These are phyloP conservation scores for Alligator sinensis DNA, from an alignment of 2,113 vertebrate species.

Conservation along the genomic window DNA sequence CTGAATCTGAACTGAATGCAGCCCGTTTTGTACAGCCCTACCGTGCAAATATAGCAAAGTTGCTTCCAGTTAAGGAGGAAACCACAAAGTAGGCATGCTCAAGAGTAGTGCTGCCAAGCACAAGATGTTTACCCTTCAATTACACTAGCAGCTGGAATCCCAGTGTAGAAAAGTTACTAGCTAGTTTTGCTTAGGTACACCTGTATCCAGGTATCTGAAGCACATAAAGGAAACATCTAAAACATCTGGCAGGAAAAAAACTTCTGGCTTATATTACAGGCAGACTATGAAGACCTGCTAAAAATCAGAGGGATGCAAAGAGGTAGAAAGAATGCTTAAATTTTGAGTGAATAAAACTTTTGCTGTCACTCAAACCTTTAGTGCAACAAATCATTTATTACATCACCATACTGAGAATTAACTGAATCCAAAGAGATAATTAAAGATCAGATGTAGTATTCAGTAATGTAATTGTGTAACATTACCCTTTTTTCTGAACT, in stretches of 20 bases:
- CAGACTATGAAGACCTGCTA: background rate
- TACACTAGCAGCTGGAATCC: background rate
- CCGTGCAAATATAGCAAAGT: too few species aligned
- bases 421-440: background rate
- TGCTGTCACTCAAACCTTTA: background rate
- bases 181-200: too few species aligned
- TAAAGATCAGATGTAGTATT: constrained; percentile 17
- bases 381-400: background rate
- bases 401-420: background rate
- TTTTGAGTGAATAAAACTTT: background rate
- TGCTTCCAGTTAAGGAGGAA: too few species aligned
- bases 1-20: too few species aligned
- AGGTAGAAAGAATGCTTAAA: background rate
- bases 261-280: background rate
- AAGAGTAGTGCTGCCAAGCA: too few species aligned
- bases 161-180: background rate
- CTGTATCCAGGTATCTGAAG: background rate
- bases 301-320: background rate
- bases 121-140: background rate
- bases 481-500: background rate
- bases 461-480: background rate
- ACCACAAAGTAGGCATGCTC: too few species aligned
- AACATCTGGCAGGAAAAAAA: background rate
- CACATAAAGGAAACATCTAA: background rate
- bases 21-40: too few species aligned